Evolutionary conservation across 2,888 invertebrate genomes (phyloP), one percentile per base, ranked within the genome.

Genomic region (Anaspis maculata): DNA sequence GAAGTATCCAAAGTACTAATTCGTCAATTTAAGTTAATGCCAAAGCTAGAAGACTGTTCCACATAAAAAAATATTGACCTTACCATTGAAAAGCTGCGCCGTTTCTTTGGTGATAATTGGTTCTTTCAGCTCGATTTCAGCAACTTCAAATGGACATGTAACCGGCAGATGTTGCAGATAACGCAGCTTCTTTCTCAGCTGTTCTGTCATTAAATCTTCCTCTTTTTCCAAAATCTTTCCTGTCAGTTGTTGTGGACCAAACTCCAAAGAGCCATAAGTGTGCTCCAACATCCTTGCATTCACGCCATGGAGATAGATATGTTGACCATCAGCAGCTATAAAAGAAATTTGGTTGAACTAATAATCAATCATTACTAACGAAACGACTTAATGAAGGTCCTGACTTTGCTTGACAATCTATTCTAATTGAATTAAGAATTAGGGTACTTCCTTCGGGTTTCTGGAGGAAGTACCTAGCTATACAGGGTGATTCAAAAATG

Each of bases 161-260:
- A 94, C 70, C 0, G 96, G 95, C 49, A 97, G 70, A 64, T 97
- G 96, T 32, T 83, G 76, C 27, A 90, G 65, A 54, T 85, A 88
- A 27, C 84, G 73, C 47, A 85, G 68, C 26, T 84, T 72, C 39
- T 76, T 75, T 49, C 92, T 71, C 56, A 88, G 54, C 51, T 88
- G 86, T 68, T 87, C 85, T 12, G 78, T 85, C 69, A 94, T 85
- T 2, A 88, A 84, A 45, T 84, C 77, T 1, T 80, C 77, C 56
- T 95, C 92, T 34, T 87, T 83, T 54, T 92, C 90, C n/a, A 95
- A 61, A 25, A 96, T 81, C 32, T 74, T 77, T 1, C 87, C 92
- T 2, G 69, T 72, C 31, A 96, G 73, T 2, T 71, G 54, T 12
- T 66, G 71, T 24, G 96, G 95, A 32, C 86, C 83, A 32, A 77